These are phyloP conservation scores for Distichodus sexfasciatus DNA, from an alignment of 2,797 vertebrate species.

Conservation along the genomic window DNA sequence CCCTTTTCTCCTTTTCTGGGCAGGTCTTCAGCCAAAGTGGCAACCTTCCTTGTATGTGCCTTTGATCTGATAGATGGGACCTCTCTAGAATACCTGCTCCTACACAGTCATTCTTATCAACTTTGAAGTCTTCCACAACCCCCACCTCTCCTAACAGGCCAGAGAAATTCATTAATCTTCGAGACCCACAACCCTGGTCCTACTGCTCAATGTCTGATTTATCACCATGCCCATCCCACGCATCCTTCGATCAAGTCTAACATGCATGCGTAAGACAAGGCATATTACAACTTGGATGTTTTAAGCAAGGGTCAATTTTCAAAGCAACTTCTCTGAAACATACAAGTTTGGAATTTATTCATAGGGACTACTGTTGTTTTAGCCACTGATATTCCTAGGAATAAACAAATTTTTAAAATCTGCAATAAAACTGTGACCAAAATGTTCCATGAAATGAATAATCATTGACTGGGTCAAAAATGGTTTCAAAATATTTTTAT, in stretches of 20 bases:
- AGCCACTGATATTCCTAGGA: neutral
- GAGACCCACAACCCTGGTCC: slow-evolving; percentile 59
- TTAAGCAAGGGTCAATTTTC: slow-evolving; percentile 72
- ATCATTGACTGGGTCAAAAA: too few relatives aligned
- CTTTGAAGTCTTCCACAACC: slow-evolving; percentile 61
- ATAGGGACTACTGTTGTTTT: neutral
- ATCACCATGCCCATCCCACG: slow-evolving; percentile 62
- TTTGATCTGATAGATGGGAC: slow-evolving; percentile 82
- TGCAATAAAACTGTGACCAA: neutral
- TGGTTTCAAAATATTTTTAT: too few relatives aligned
- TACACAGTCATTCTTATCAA: slow-evolving; percentile 72
- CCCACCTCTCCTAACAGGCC: slow-evolving; percentile 53
- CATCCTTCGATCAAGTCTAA: slow-evolving; percentile 69
- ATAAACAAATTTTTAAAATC: neutral
- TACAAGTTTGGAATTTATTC: slow-evolving; percentile 26
- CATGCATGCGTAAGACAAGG: slow-evolving; percentile 72
- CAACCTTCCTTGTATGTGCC: slow-evolving; percentile 70
- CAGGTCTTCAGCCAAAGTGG: slow-evolving; percentile 63
- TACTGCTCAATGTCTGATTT: slow-evolving; percentile 78
- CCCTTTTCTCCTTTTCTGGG: slow-evolving; percentile 39
- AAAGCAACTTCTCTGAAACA: slow-evolving; percentile 52
- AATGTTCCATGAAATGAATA: too few relatives aligned
- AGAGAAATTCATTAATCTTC: slow-evolving; percentile 76
- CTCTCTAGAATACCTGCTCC: slow-evolving; percentile 75
- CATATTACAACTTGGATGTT: slow-evolving; percentile 68